Conservation (phyloP, 2,797 vertebrate genomes). For the Mastacembelus armatus region DNA sequence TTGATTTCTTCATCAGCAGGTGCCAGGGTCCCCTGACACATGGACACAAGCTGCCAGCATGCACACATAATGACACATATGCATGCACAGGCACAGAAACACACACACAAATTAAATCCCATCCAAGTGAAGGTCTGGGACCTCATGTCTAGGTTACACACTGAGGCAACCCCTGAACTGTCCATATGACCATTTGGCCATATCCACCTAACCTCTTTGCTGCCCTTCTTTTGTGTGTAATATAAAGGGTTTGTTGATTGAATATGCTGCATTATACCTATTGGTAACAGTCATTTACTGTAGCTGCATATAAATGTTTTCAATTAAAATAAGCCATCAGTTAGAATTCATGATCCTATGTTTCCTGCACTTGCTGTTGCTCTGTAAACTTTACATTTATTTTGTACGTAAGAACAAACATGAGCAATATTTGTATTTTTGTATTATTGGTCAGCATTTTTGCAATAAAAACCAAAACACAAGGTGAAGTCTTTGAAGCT, state of each 20-base stretch:
- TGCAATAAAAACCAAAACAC: slow-evolving; percentile 30
- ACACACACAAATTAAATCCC: slow-evolving; percentile 24
- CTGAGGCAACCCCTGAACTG: slow-evolving; percentile 66
- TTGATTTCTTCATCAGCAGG: slow-evolving; percentile 85
- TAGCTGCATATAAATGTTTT: background rate
- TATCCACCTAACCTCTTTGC: slow-evolving; percentile 29
- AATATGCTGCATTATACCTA: background rate
- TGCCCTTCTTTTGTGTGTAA: background rate
- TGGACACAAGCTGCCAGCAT: slow-evolving; percentile 43
- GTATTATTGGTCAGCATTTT: no score
- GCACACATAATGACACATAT: slow-evolving; percentile 49
- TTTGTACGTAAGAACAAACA: background rate
- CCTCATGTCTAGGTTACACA: slow-evolving; percentile 52
- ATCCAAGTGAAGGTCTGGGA: slow-evolving; percentile 51
- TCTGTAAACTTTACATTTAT: background rate
- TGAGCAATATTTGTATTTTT: background rate
- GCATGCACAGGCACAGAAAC: slow-evolving; percentile 13
- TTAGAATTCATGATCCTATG: background rate
- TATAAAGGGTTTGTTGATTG: background rate
- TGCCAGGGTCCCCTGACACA: slow-evolving; percentile 68
- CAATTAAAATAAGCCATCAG: background rate
- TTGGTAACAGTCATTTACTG: background rate
- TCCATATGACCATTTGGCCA: slow-evolving; percentile 66
- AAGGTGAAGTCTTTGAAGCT: slow-evolving; percentile 17
- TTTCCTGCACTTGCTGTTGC: background rate